Base-by-base conservation (phyloP, 2,888 invertebrate species). In the Atherix ibis region DNA sequence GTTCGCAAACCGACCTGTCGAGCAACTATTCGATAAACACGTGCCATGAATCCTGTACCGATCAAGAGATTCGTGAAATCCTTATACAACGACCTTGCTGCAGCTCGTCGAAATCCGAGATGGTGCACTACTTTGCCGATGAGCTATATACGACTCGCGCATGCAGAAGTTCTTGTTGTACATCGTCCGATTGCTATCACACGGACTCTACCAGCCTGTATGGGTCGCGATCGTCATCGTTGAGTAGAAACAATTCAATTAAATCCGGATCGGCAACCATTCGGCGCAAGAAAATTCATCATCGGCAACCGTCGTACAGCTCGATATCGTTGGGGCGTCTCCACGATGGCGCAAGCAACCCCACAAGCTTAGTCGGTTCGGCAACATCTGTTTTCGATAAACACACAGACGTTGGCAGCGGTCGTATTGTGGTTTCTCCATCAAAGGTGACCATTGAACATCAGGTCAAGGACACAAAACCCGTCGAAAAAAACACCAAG, bases 151-250 rank as follows among this genome's bases (percentile, higher is more conserved):
- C 58, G 13, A 48, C 54, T 5, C 34, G 33, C 18, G 44, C 58
- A 2, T 45, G 59, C 0, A 56, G 56, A 6, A 54, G 56, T 19
- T 58, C 57, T n/a, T 59, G 60, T 31, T 60, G 60, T 43, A 59
- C 59, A 26, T 57, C 59, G n/a, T 60, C 60, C 31, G 60, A 59
- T 37, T 59, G 60, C 43, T 59, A 59, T 32, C 59, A 59, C 40
- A 59, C 59, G 2, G 59, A 59, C 39, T 59, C 59, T 2, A 59
- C 59, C n/a, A 59, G 59, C 30, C 43, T 59, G 2, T 59, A 59
- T 22, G 59, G 60, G 1, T 59, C 59, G 4, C 48, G 58, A 30
- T 59, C 59, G 12, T 59, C 58, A n/a, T 57, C 58, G 13, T 45
- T 59, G 3, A 59, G 59, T 35, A 51, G 60, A 32, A 60, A 60